A percentile compares a stretch with the other conserved stretches of the same genome.
These are phyloP conservation scores for Ptilonorhynchus violaceus DNA, from an alignment of 2,113 vertebrate genomes.

Conservation along the genomic window DNA sequence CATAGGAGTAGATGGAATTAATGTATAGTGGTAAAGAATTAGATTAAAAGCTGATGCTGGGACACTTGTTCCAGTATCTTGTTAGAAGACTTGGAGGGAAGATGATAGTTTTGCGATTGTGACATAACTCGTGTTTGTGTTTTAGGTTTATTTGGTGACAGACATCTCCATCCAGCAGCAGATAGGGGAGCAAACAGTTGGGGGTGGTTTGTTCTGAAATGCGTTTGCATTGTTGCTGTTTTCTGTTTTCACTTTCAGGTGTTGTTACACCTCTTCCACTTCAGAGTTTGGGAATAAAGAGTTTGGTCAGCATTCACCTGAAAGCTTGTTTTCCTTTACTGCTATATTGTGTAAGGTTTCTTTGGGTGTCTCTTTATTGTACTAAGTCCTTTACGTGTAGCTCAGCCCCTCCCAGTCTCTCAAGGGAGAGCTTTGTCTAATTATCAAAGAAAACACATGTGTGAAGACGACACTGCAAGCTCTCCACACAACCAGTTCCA, in stretches of 20 bases:
- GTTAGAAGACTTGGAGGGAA: background rate
- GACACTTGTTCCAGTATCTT: background rate
- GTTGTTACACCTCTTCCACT: background rate
- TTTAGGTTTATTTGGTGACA: background rate
- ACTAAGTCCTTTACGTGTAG: background rate
- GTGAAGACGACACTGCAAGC: rapidly evolving
- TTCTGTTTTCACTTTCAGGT: background rate
- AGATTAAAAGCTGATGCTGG: background rate
- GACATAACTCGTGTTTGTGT: background rate
- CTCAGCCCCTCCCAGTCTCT: background rate
- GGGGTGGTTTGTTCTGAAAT: background rate
- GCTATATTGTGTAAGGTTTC: background rate
- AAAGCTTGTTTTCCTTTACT: background rate
- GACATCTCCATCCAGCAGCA: background rate
- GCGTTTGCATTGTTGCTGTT: background rate
- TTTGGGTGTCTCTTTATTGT: background rate
- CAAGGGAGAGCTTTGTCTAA: background rate
- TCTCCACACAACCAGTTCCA: background rate
- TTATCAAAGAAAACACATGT: background rate
- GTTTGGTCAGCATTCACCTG: background rate
- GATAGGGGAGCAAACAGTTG: background rate
- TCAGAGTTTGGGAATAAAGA: background rate
- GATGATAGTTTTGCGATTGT: background rate
- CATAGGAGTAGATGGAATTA: background rate
- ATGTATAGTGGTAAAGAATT: background rate